Base-by-base conservation (phyloP, 2,888 invertebrate species). In the Drosophila barbarae region DNA sequence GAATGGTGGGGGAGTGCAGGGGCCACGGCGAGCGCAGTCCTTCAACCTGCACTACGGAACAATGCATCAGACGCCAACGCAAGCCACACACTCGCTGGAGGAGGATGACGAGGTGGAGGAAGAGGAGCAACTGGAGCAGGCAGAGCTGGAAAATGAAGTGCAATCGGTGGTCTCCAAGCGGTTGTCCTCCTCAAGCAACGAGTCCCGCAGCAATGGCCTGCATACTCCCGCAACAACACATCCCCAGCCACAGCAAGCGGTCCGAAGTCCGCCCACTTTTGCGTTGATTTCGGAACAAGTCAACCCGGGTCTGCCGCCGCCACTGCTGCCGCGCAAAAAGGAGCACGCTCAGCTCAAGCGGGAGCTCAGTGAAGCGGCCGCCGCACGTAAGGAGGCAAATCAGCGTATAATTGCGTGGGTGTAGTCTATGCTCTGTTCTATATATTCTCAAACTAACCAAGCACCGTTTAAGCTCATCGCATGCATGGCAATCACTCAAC, bases 331-430 rank as follows among this genome's bases (percentile, higher is more conserved):
- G 35, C 77, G 76, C 39, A 85, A 64, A 59, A 79, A 79, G 65
- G 78, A 88, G 36, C 73, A 88, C 9, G 87, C 87, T 49, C 81
- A 81, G 51, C 73, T 90, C 13, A 85, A 87, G 53, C 79, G 87
- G 64, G 89, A 90, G 68, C 79, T 89, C 9, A 87, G 86, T 46
- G 89, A 89, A 73, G 88, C 89, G 55, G 78, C 87, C 56, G 87
- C 88, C 58, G 88, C 88, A 71, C 88, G 87, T 74, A 88, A 89
- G 76, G 86, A 89, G 74, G 88, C 89, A 54, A 89, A 89, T 78
- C 87, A 87, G 77, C 88, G 89, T 84, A 88, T 89, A 77, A 88
- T 89, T 81, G 89, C 88, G 90, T 90, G 89, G 89, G 89, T 89
- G 86, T 89, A 87, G 87, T 84, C 79, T 77, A 76, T 76, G 73